Base-by-base conservation (phyloP, 1,140 invertebrate genomes). In the Sminthurinus signatus region DNA sequence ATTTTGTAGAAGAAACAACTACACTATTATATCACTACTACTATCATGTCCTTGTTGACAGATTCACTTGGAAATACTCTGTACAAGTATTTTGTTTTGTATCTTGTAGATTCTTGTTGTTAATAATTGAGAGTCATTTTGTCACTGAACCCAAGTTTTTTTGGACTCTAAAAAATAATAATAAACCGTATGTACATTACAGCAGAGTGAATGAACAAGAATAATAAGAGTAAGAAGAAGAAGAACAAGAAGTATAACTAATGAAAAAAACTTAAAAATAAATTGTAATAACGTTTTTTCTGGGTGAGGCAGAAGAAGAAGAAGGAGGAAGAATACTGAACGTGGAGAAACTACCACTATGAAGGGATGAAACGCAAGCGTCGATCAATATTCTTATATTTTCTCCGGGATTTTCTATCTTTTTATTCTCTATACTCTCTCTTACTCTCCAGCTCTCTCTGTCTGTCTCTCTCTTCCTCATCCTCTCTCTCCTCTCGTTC, bases 371-470 rank as follows among this genome's bases (percentile, higher is more conserved):
- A 48, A 48, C 46, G 46, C 46, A 48, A 48, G 46, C 46, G 46
- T 48, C 15, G 46, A 48, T 48, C 46, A 48, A 48, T 48, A 48
- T 8, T 14, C 21, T 48, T 48, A n/a, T n/a, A n/a, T n/a, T n/a
- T n/a, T n/a, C n/a, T n/a, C n/a, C n/a, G n/a, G n/a, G n/a, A 54
- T 54, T 54, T 31, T 54, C 10, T 19, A 31, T 54, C 51, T 54
- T 28, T 5, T 54, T 54, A 8, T 25, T 54, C 27, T 25, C 28
- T 50, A 5, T 8, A 3, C 54, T 29, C 25, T 56, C 28, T 29
- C 21, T 21, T n/a, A 17, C 54, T 56, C 17, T 56, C 2, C 54
- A 29, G 27, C 29, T 31, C 55, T 57, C 55, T 32, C 31, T 17
- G 31, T n/a, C 0, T 2, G 1, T 8, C 55, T 36, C 1, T 36